These are phyloP conservation scores for Stenodera caucasica DNA, from an alignment of 2,888 invertebrate species.

Conservation along the genomic window DNA sequence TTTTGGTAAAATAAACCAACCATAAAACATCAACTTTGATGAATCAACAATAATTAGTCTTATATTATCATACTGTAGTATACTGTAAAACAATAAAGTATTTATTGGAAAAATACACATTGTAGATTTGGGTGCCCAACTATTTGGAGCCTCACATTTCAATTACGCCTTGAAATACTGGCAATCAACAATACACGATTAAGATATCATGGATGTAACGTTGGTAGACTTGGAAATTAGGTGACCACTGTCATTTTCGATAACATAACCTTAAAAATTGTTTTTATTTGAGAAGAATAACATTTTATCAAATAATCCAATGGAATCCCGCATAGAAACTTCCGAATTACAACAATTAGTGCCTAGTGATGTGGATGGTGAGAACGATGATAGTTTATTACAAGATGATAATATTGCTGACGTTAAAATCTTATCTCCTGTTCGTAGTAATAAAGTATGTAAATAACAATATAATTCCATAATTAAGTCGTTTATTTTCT, in stretches of 20 bases:
- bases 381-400: conserved; percentile 54
- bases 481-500: conserved; percentile 1
- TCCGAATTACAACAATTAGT: conserved; percentile 55
- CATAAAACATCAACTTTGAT: background rate
- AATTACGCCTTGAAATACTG: too few species aligned
- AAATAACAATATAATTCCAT: conserved; percentile 4
- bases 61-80: too few species aligned
- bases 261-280: background rate
- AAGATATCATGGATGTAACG: background rate
- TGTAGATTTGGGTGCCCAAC: too few species aligned
- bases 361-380: conserved; percentile 53
- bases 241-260: background rate
- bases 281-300: background rate
- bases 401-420: conserved; percentile 51
- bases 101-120: too few species aligned
- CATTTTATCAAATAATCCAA: conserved; percentile 27
- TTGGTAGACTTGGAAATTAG: background rate
- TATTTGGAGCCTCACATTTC: too few species aligned
- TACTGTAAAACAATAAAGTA: too few species aligned
- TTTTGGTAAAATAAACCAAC: conserved; percentile 9
- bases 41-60: too few species aligned
- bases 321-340: conserved; percentile 55
- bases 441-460: conserved; percentile 52
- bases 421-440: conserved; percentile 52
- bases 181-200: too few species aligned